A percentile compares a stretch with the other conserved stretches of the same genome.
These are phyloP conservation scores for Conomelus anceps DNA, from an alignment of 2,888 invertebrate genomes.

Conservation along the genomic window DNA sequence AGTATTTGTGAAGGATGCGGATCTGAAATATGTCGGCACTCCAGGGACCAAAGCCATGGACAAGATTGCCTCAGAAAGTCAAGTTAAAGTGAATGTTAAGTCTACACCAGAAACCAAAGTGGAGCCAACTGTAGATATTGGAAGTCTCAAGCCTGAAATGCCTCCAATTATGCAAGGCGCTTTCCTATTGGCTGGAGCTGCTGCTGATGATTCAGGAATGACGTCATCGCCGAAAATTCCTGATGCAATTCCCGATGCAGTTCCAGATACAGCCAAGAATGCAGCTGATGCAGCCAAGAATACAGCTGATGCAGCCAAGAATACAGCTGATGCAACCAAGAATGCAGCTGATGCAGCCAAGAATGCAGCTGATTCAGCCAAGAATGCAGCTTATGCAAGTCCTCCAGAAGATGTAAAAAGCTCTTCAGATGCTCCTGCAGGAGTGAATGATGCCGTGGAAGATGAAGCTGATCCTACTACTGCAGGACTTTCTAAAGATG, in stretches of 20 bases:
- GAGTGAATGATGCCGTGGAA: not conserved
- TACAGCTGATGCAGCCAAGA: constrained; percentile 23
- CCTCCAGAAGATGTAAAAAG: not conserved
- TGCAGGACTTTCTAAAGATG: not conserved
- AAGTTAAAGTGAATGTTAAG: not conserved
- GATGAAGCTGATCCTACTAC: not conserved
- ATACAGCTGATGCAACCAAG: constrained; percentile 21
- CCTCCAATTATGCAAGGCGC: constrained; percentile 15
- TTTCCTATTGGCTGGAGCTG: constrained; percentile 20
- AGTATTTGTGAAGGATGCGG: constrained; percentile 40
- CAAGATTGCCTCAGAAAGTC: not conserved
- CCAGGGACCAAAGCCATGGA: constrained; percentile 17
- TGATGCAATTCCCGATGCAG: constrained; percentile 18
- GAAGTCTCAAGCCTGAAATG: not conserved
- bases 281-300: too few species aligned
- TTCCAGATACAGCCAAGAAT: constrained; percentile 7
- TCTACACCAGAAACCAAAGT: not conserved
- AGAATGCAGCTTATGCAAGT: not conserved
- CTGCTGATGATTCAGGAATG: constrained; percentile 23
- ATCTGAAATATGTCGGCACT: constrained; percentile 4
- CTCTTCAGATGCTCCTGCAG: not conserved
- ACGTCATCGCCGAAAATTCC: not conserved
- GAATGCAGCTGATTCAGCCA: not conserved
- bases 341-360: not conserved
- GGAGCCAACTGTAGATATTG: not conserved